Conservation (phyloP, 2,888 invertebrate genomes). For the Tolmerus cingulatus region DNA sequence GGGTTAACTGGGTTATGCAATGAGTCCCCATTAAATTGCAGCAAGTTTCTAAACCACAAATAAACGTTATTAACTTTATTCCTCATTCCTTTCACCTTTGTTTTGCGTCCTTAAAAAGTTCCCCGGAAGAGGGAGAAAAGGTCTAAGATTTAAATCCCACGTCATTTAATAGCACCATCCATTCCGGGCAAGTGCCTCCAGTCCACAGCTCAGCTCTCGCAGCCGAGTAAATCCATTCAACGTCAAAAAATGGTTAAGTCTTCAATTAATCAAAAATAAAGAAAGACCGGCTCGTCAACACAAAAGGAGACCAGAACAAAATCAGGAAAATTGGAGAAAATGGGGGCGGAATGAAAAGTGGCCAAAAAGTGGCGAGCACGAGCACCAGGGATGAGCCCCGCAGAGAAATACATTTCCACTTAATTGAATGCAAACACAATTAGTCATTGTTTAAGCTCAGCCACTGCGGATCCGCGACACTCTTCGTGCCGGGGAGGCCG, state of each 20-base stretch:
- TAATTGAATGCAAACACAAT: conserved; percentile 46
- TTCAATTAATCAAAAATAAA: conserved; percentile 43
- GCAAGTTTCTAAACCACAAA: not conserved
- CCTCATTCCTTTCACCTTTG: not conserved
- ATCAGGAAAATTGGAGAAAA: not conserved
- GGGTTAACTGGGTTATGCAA: not conserved
- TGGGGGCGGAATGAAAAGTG: conserved; percentile 33
- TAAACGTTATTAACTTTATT: conserved; percentile 33
- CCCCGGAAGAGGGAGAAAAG: not conserved
- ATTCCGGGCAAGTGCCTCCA: not conserved
- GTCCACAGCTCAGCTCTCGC: not conserved
- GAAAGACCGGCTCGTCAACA: not conserved
- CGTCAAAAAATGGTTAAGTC: conserved; percentile 42
- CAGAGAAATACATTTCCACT: conserved; percentile 39
- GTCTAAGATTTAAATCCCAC: conserved; percentile 19
- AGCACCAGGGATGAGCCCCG: not conserved
- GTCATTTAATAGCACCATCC: conserved; percentile 19
- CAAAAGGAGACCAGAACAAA: not conserved
- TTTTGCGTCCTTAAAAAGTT: not conserved
- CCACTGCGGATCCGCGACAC: not conserved
- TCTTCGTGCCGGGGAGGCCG: not conserved
- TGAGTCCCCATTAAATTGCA: not conserved
- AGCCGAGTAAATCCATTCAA: conserved; percentile 36
- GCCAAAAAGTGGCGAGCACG: conserved; percentile 25
- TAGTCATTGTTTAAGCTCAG: conserved; percentile 45